Evolutionary conservation across 2,797 vertebrate genomes (phyloP).

Genomic region (Uromys caudimaculatus): DNA sequence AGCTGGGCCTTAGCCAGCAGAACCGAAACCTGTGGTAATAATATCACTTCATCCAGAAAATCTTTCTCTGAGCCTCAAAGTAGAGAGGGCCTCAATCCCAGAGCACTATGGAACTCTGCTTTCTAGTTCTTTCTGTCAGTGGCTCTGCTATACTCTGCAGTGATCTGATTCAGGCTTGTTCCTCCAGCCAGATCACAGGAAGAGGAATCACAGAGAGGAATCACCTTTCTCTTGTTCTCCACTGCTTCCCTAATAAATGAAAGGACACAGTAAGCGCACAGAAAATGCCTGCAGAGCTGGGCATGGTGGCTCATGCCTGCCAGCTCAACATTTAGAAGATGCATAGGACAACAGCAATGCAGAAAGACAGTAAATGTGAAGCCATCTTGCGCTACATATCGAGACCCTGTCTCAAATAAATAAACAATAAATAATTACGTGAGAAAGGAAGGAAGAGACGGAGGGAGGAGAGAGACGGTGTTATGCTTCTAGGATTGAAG

Average conservation of each 20-base stretch:
- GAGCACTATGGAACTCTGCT: not conserved
- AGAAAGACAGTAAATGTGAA: not conserved
- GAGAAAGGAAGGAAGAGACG: not conserved
- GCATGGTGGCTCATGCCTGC: not conserved
- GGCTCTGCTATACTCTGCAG: not conserved
- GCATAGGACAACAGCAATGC: not conserved
- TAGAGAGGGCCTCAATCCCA: not conserved
- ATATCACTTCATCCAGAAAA: not conserved
- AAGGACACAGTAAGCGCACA: not conserved
- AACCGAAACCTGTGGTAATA: not conserved
- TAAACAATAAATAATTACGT: not conserved
- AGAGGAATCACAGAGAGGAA: not conserved
- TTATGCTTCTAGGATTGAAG: not conserved
- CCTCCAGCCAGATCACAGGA: not conserved
- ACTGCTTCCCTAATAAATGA: not conserved
- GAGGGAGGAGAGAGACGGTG: not conserved
- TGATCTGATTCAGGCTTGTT: slow-evolving; percentile 41
- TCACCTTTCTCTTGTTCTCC: not conserved
- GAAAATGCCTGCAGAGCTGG: not conserved
- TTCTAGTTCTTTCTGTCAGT: not conserved
- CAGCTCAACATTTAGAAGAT: not conserved
- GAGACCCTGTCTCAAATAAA: not conserved
- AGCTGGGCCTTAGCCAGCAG: not conserved
- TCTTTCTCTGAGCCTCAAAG: slow-evolving; percentile 17
- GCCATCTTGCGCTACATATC: not conserved